Evolutionary conservation across 2,797 vertebrate species (phyloP), one percentile per base, ranked within the genome.

Genomic region (Psittacula derbiana): DNA sequence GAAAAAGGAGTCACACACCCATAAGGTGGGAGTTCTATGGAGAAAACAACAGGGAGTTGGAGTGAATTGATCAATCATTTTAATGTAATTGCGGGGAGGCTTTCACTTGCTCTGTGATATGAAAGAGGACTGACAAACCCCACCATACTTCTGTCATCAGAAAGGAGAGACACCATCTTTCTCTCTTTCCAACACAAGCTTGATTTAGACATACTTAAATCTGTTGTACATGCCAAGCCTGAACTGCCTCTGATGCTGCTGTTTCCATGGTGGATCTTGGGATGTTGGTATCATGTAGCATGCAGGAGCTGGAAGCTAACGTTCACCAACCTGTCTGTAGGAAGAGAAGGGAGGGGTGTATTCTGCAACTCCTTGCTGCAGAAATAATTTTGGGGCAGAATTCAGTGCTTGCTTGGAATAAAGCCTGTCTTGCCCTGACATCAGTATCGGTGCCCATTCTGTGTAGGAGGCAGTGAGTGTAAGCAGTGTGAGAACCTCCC

Each of bases 391-490:
- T 1, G 3, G 46, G 31, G 40, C 53, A 86, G 62, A 78, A 78
- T 52, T 85, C 36, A 38, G 43, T 0, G 0, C 60, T 94, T 80
- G 36, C 38, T 62, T 0, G 3, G n/a, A 55, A 65, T 43, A 43
- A 53, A 92, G 25, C 27, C 53, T 69, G 40, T 40, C 31, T 53
- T 86, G 69, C 69, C 43, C 50, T 75, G 72, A 12, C 65, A 46
- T 61, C 38, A 16, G 0, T 58, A 16, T 47, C 5, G 3, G 38
- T 2, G 0, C 30, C 36, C 74, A 1, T 38, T 73, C 69, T 28
- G 40, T 57, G 75, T 62, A 53, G 85, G 47, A 81, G 80, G 61
- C 75, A 57, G 60, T 25, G 67, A 69, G 67, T 50, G 71, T n/a
- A 25, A 79, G 71, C 8, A 12, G 38, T 20, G 65, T 7, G 62